Percentiles rank a stretch among this genome's conserved stretches.
phyloP scores from a whole-genome alignment of 2,797 vertebrate genomes.

The Gallinago nigripennis region DNA sequence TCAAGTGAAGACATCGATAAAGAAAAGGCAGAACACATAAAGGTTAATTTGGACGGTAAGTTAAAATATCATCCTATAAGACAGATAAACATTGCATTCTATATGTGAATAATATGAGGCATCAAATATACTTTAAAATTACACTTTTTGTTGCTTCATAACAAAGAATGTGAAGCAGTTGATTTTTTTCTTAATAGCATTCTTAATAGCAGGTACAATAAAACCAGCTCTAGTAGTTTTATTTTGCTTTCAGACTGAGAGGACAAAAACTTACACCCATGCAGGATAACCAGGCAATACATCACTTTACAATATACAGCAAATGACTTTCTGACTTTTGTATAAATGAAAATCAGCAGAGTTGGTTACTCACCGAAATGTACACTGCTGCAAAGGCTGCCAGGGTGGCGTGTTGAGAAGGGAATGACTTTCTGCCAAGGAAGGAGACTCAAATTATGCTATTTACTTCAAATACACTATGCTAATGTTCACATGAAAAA shows the following conservation, averaged over 20 bases:
- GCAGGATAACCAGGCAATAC: neutral
- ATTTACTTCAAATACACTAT: constrained; percentile 43
- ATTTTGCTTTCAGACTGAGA: neutral
- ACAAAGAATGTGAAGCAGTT: neutral
- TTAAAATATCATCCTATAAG: neutral
- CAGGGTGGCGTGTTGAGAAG: constrained; percentile 96
- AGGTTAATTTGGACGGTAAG: neutral
- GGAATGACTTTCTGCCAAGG: constrained; percentile 94
- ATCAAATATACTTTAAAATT: neutral
- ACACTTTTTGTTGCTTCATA: neutral
- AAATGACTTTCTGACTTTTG: neutral
- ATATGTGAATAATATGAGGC: neutral
- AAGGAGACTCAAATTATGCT: constrained; percentile 74
- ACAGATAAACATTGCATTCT: neutral
- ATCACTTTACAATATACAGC: neutral
- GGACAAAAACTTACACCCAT: neutral
- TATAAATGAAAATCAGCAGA: constrained; percentile 1
- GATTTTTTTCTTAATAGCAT: neutral
- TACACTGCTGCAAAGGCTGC: constrained; percentile 97
- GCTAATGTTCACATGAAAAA: constrained; percentile 19
- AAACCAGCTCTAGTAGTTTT: neutral
- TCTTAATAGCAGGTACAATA: neutral
- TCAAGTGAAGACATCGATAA: neutral
- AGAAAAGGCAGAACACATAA: neutral
- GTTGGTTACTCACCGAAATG: constrained; percentile 90